Evolutionary conservation across 2,888 invertebrate species (phyloP).

Genomic region (Xestobium rufovillosum): DNA sequence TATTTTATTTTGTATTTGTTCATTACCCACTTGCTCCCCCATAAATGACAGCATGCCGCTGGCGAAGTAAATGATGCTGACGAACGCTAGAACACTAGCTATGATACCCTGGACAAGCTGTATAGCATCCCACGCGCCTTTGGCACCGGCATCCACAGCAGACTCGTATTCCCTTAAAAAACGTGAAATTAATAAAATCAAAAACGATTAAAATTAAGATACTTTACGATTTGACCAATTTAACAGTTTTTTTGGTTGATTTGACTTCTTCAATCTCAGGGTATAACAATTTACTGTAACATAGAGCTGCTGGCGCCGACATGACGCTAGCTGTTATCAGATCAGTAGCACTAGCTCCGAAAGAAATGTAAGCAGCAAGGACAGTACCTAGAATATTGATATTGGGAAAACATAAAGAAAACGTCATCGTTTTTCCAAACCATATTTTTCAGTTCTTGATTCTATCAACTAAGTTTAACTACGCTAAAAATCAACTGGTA

Average conservation of each 20-base stretch:
- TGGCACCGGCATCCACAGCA: constrained; percentile 82
- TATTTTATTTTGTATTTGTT: background rate
- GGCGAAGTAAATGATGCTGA: constrained; percentile 78
- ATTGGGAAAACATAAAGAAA: too few species aligned
- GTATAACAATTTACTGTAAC: constrained; percentile 81
- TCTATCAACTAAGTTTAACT: too few species aligned
- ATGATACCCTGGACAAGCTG: constrained; percentile 77
- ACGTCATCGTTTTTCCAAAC: too few species aligned
- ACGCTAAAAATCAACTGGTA: too few species aligned
- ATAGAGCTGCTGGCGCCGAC: constrained; percentile 92
- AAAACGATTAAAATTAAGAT: constrained; percentile 5
- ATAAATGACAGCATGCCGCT: constrained; percentile 77
- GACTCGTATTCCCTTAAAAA: constrained; percentile 68
- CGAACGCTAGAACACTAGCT: constrained; percentile 87
- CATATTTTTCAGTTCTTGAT: too few species aligned
- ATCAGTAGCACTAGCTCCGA: constrained; percentile 82
- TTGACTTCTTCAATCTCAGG: constrained; percentile 82
- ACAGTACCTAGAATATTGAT: constrained; percentile 71
- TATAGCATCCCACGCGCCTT: constrained; percentile 78
- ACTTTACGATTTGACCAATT: constrained; percentile 60
- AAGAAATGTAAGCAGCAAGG: constrained; percentile 84
- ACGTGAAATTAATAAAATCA: constrained; percentile 8
- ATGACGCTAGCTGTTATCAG: constrained; percentile 90
- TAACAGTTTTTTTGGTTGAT: constrained; percentile 69
- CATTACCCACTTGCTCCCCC: constrained; percentile 66